Base-by-base conservation (phyloP, 2,797 vertebrate genomes). In the Sphaeramia orbicularis region DNA sequence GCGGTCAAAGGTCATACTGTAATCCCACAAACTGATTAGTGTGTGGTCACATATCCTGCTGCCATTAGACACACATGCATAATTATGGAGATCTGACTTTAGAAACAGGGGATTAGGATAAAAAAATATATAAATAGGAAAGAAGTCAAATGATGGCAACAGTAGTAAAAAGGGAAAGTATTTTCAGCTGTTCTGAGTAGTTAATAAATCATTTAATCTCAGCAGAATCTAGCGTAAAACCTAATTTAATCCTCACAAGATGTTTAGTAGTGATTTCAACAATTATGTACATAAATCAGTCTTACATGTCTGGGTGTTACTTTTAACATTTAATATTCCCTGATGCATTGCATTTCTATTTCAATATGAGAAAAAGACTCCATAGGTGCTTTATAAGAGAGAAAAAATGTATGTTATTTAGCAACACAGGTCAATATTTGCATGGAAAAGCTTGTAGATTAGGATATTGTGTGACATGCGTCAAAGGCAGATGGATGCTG, bases 11-110 rank as follows among this genome's bases (percentile, higher is more conserved):
- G 71, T 74, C 65, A 65, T n/a, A 56, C 30, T 69, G 70, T 83
- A 86, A 85, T 86, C 71, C 58, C 15, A 53, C 54, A 59, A 27
- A 50, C 73, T 87, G 74, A 87, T 88, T 84, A 84, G 83, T 85
- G 81, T 85, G 72, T 42, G 67, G 71, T 83, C 86, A 91, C 88
- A 89, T 55, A 66, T 56, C 18, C 37, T 52, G 32, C 51, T 52
- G 30, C 59, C 24, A 27, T 27, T 35, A 50, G 68, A 58, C 60
- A 70, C 70, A 71, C 68, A 72, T 65, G 70, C 82, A 89, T 90
- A 78, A 61, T 66, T 74, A 86, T 88, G 82, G 42, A 32, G 41
- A 7, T 38, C 52, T 78, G 81, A 86, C 87, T 76, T 82, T 85
- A 78, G 51, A 74, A 63, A 78, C 74, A 65, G 50, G 41, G 57